These are phyloP conservation scores for Drosophila nikananu DNA, from an alignment of 1,140 invertebrate genomes.

Conservation along the genomic window DNA sequence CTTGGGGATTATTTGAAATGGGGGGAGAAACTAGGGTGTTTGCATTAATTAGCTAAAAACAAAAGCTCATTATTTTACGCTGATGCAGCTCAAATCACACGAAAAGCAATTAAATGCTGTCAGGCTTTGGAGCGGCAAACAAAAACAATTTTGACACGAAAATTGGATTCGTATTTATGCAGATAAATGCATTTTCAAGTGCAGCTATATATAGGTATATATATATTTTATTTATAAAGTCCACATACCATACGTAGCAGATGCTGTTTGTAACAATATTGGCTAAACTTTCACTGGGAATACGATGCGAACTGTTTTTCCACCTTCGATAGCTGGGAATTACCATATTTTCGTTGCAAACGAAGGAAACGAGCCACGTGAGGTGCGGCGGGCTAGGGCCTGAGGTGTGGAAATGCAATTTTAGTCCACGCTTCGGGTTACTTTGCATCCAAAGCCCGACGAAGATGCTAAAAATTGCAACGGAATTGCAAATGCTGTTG, in stretches of 20 bases:
- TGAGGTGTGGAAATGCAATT: conserved; percentile 25
- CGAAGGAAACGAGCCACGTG: background rate
- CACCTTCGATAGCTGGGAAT: conserved; percentile 45
- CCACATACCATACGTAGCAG: conserved; percentile 18
- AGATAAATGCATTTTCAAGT: conserved; percentile 25
- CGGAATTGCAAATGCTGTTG: conserved; percentile 83
- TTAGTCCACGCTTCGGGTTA: conserved; percentile 41
- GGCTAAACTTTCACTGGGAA: conserved; percentile 54
- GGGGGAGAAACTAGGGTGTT: background rate
- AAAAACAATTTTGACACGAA: conserved; percentile 29
- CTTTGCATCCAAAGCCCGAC: conserved; percentile 42
- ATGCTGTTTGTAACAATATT: conserved; percentile 48
- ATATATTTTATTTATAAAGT: conserved; percentile 29
- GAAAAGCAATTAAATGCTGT: conserved; percentile 50
- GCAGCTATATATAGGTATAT: too few relatives aligned
- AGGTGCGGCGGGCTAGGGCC: background rate
- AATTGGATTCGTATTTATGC: conserved; percentile 33
- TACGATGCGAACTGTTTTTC: conserved; percentile 40
- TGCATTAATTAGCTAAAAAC: conserved; percentile 46
- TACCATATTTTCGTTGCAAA: conserved; percentile 63
- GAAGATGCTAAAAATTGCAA: conserved; percentile 78
- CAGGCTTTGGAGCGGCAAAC: background rate
- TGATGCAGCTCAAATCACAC: conserved; percentile 38
- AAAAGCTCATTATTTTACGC: conserved; percentile 26
- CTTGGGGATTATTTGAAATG: conserved; percentile 15